Percentiles rank a stretch among this genome's conserved stretches.
phyloP scores from a whole-genome alignment of 2,797 vertebrate species.

The Lepidocolaptes lacrymiger region DNA sequence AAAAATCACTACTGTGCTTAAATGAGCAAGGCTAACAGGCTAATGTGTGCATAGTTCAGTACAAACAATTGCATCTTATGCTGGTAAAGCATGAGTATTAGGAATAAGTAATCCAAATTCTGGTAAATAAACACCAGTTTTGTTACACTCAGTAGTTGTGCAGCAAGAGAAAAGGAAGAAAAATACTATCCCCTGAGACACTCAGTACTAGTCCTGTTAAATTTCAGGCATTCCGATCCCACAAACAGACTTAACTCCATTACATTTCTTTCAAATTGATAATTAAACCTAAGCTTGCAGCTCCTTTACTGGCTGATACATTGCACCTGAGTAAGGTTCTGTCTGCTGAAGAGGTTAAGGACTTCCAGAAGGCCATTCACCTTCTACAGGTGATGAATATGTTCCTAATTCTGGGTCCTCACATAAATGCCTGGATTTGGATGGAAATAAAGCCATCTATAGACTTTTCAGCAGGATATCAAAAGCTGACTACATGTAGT shows the following conservation, averaged over 20 bases:
- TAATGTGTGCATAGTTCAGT: neutral
- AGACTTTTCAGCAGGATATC: neutral
- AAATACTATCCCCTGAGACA: neutral
- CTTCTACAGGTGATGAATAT: neutral
- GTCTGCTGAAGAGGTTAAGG: neutral
- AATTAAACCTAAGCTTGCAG: neutral
- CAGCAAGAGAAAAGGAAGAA: neutral
- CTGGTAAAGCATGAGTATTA: neutral
- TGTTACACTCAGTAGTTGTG: neutral
- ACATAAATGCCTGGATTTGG: neutral
- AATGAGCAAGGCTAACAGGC: neutral
- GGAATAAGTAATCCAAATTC: neutral
- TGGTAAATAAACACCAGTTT: neutral
- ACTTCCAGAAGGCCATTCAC: neutral
- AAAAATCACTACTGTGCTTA: neutral
- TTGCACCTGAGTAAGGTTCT: neutral
- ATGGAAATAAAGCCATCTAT: neutral
- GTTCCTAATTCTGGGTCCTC: neutral
- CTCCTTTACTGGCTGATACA: neutral
- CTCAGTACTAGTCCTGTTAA: neutral
- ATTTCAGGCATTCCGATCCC: neutral
- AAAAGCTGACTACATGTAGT: neutral
- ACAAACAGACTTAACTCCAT: neutral
- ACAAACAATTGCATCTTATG: neutral
- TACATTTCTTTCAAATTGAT: neutral